Conservation (phyloP, 2,113 vertebrate species). For the Coreoperca whiteheadi region DNA sequence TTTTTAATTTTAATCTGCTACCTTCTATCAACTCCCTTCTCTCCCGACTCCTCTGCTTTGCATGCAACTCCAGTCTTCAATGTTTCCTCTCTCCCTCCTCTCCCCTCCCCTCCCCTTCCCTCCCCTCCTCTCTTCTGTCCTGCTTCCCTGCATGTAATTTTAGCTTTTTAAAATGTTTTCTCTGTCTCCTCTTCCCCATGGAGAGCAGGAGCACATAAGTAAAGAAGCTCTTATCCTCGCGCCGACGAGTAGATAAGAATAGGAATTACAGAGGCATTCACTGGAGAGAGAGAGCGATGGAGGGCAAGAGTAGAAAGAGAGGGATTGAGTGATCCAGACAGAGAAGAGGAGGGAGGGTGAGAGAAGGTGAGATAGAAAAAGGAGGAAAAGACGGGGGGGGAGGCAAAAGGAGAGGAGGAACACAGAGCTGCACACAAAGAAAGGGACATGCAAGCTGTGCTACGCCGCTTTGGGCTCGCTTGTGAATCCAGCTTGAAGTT, state of each 20-base stretch:
- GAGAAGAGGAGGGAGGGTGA: constrained; percentile 14
- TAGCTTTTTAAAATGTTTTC: constrained; percentile 74
- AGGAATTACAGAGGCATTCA: constrained; percentile 78
- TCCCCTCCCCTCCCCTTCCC: too few species aligned
- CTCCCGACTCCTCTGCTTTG: constrained; percentile 9
- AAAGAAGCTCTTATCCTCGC: constrained; percentile 74
- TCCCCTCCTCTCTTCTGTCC: background rate
- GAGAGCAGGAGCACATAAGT: constrained; percentile 71
- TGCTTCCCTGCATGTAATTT: constrained; percentile 67
- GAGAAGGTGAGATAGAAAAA: constrained; percentile 48
- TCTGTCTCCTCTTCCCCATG: constrained; percentile 64
- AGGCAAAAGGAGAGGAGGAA: background rate
- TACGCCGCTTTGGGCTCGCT: constrained; percentile 48
- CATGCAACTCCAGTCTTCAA: constrained; percentile 43
- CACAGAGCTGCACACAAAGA: constrained; percentile 50
- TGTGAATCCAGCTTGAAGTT: constrained; percentile 57
- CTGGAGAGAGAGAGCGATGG: constrained; percentile 43
- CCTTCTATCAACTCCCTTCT: background rate
- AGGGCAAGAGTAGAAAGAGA: constrained; percentile 7
- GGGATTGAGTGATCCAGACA: constrained; percentile 60
- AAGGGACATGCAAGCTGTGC: constrained; percentile 39
- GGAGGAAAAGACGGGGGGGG: background rate
- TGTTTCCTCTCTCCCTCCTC: background rate
- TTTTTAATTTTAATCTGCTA: constrained; percentile 41
- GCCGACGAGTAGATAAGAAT: constrained; percentile 76